Conservation (phyloP, 1,140 invertebrate species). For the Glossosoma conforme region DNA sequence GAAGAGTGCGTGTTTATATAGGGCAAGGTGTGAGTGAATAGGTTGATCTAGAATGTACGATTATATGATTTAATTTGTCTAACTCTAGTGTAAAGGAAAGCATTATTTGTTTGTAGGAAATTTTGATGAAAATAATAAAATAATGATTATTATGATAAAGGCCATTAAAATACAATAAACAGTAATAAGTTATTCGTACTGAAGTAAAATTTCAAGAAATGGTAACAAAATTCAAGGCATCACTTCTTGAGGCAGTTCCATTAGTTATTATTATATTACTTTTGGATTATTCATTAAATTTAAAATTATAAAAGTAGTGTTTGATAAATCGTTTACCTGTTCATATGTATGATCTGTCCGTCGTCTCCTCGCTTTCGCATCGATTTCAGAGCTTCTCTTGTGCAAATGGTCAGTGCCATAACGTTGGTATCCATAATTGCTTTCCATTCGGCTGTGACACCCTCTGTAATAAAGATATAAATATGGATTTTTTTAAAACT, state of each 20-base stretch:
- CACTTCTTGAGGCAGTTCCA: too few species aligned
- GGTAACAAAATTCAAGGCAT: neutral
- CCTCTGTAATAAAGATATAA: constrained; percentile 1
- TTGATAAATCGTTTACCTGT: constrained; percentile 42
- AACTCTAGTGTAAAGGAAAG: too few species aligned
- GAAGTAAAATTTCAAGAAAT: neutral
- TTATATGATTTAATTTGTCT: too few species aligned
- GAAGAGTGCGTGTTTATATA: too few species aligned
- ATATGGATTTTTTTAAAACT: neutral
- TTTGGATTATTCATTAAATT: too few species aligned
- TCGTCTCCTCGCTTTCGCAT: constrained; percentile 55
- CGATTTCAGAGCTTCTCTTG: constrained; percentile 50
- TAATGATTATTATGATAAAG: too few species aligned
- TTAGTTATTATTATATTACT: neutral
- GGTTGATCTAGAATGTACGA: too few species aligned
- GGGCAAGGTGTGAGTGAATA: too few species aligned
- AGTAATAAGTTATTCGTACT: neutral
- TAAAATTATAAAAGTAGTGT: neutral
- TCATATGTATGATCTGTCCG: constrained; percentile 64
- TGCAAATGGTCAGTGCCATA: constrained; percentile 51
- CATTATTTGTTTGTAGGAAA: too few species aligned
- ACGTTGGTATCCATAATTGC: constrained; percentile 48
- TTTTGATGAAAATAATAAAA: too few species aligned
- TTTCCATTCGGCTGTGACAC: constrained; percentile 4
- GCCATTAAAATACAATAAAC: neutral